Evolutionary conservation across 2,888 invertebrate genomes (phyloP).

Genomic region (Ophion ellenae): DNA sequence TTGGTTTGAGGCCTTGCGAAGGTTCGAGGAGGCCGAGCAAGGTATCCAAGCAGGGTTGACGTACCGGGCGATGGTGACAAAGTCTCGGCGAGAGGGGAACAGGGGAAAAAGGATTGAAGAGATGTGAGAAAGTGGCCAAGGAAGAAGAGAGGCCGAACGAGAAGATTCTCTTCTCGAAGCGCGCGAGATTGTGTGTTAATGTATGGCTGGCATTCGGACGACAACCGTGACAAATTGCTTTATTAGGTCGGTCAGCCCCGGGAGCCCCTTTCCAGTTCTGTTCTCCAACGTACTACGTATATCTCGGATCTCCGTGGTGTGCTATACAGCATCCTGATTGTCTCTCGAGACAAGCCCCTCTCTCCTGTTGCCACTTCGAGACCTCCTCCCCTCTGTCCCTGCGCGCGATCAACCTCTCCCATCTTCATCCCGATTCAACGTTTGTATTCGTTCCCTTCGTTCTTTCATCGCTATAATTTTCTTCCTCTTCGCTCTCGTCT

Average conservation of each 20-base stretch:
- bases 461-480: slow-evolving; percentile 38
- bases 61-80: background rate
- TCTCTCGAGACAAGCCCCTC: slow-evolving; percentile 57
- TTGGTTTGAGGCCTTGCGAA: background rate
- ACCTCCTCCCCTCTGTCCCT: slow-evolving; percentile 71
- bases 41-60: slow-evolving; percentile 14
- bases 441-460: slow-evolving; percentile 32
- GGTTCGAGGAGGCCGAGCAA: background rate
- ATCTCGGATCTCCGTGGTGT: slow-evolving; percentile 74
- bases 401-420: slow-evolving; percentile 59
- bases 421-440: slow-evolving; percentile 65
- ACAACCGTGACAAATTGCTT: slow-evolving; percentile 84
- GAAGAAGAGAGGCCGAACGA: slow-evolving; percentile 43
- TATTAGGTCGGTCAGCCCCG: slow-evolving; percentile 83
- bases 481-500: slow-evolving; percentile 27
- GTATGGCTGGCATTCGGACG: slow-evolving; percentile 83
- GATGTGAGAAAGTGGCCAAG: slow-evolving; percentile 13
- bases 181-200: slow-evolving; percentile 82
- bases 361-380: slow-evolving; percentile 23
- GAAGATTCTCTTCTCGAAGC: slow-evolving; percentile 64
- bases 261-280: slow-evolving; percentile 80
- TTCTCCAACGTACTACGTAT: slow-evolving; percentile 42
- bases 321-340: slow-evolving; percentile 75
- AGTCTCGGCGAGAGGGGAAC: background rate
- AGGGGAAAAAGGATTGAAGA: slow-evolving; percentile 25